A percentile compares a stretch with the other conserved stretches of the same genome.
phyloP scores from a whole-genome alignment of 2,888 invertebrate genomes.

The Miltochrista miniata region DNA sequence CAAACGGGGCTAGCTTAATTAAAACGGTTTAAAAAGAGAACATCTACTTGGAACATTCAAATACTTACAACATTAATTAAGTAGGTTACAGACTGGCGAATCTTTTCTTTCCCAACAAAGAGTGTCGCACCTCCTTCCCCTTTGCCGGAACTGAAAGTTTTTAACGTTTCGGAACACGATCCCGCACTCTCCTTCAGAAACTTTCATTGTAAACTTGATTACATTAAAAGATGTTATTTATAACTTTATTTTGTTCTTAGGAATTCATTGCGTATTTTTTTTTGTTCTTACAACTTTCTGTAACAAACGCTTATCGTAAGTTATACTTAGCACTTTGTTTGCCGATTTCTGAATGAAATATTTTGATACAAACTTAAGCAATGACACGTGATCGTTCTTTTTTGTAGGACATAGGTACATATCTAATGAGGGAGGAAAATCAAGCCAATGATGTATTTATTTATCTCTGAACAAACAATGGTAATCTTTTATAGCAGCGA shows the following conservation, averaged over 20 bases:
- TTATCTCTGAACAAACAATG: no score
- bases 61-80: constrained; percentile 18
- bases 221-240: constrained; percentile 18
- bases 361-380: background rate
- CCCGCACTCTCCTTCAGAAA: constrained; percentile 13
- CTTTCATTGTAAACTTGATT: constrained; percentile 22
- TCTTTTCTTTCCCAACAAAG: constrained; percentile 15
- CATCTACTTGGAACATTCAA: background rate
- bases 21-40: no score
- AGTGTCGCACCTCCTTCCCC: constrained; percentile 1
- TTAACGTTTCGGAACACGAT: constrained; percentile 25
- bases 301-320: no score
- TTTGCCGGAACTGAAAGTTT: constrained; percentile 22
- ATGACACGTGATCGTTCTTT: background rate
- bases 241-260: background rate
- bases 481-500: no score
- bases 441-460: no score
- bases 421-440: no score
- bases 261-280: no score
- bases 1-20: no score
- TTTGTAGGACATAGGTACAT: no score
- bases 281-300: no score
- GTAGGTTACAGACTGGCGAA: constrained; percentile 2
- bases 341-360: no score
- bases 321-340: no score